These are phyloP conservation scores for Tetragonula carbonaria DNA, from an alignment of 2,888 invertebrate species.

Conservation along the genomic window DNA sequence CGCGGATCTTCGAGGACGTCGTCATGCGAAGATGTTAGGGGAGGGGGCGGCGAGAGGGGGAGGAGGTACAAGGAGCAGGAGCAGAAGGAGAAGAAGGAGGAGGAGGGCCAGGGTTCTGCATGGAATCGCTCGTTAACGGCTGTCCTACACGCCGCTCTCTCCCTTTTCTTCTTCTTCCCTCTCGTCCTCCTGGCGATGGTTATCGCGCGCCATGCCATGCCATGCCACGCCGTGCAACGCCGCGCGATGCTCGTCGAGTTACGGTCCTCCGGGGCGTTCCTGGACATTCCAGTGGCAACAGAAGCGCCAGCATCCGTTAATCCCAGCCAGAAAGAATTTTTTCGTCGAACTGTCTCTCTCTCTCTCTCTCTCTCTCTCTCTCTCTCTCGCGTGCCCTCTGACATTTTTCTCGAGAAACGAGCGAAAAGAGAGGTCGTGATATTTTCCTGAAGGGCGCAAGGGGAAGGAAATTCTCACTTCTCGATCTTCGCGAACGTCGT, in stretches of 20 bases:
- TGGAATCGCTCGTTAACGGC: slow-evolving; percentile 74
- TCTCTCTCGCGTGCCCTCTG: slow-evolving; percentile 5
- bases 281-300: slow-evolving; percentile 67
- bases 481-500: too few species aligned
- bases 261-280: slow-evolving; percentile 67
- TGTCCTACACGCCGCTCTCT: slow-evolving; percentile 67
- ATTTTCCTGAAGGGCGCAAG: neutral
- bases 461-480: neutral
- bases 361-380: too few species aligned
- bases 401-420: slow-evolving; percentile 8
- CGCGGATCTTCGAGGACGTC: slow-evolving; percentile 3
- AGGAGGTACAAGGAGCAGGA: slow-evolving; percentile 10
- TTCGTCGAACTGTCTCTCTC: neutral
- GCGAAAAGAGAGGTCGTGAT: neutral
- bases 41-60: neutral
- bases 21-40: neutral
- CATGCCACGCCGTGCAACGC: slow-evolving; percentile 49
- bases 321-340: slow-evolving; percentile 50
- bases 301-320: slow-evolving; percentile 60
- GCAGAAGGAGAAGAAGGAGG: neutral
- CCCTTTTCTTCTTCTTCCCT: slow-evolving; percentile 56
- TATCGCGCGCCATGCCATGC: slow-evolving; percentile 63
- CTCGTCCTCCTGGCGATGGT: slow-evolving; percentile 70
- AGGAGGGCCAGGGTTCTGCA: slow-evolving; percentile 59
- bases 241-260: slow-evolving; percentile 59